These are phyloP conservation scores for Drosophila leontia DNA, from an alignment of 1,140 invertebrate species.

Conservation along the genomic window DNA sequence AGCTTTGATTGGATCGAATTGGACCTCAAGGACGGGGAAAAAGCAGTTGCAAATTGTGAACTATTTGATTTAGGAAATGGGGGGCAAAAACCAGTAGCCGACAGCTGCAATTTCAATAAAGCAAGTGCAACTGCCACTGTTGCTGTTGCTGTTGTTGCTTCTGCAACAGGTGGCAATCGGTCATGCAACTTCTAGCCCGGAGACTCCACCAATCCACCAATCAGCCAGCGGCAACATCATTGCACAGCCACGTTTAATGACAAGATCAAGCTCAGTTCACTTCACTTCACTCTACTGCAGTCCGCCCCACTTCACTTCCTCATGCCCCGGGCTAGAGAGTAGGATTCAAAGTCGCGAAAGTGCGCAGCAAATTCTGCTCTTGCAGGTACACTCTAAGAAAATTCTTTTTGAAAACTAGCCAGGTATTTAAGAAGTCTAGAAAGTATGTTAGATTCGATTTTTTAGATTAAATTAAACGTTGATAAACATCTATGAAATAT, in stretches of 20 bases:
- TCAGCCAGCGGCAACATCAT: slow-evolving; percentile 60
- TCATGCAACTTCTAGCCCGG: slow-evolving; percentile 60
- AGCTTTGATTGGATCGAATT: slow-evolving; percentile 58
- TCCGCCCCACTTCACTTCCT: slow-evolving; percentile 36
- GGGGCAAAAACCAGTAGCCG: slow-evolving; percentile 55
- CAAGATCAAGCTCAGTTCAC: slow-evolving; percentile 77
- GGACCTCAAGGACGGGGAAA: slow-evolving; percentile 71
- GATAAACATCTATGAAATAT: too few species aligned
- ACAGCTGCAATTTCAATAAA: slow-evolving; percentile 69
- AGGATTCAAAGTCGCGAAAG: slow-evolving; percentile 56
- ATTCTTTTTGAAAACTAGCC: neutral
- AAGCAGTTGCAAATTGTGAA: slow-evolving; percentile 69
- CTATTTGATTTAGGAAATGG: slow-evolving; percentile 77
- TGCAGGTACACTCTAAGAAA: neutral
- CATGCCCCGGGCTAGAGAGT: slow-evolving; percentile 43
- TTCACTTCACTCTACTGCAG: slow-evolving; percentile 43
- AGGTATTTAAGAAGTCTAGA: neutral
- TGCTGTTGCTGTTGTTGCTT: neutral
- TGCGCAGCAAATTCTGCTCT: slow-evolving; percentile 69
- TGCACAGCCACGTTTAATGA: slow-evolving; percentile 74
- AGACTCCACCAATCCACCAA: slow-evolving; percentile 71
- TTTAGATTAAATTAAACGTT: too few species aligned
- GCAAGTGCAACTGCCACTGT: slow-evolving; percentile 17
- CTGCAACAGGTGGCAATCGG: slow-evolving; percentile 58
- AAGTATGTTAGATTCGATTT: too few species aligned